A percentile compares a stretch with the other conserved stretches of the same genome.
These are phyloP conservation scores for Sphaerophoria rueppellii DNA, from an alignment of 2,888 invertebrate genomes.

Conservation along the genomic window DNA sequence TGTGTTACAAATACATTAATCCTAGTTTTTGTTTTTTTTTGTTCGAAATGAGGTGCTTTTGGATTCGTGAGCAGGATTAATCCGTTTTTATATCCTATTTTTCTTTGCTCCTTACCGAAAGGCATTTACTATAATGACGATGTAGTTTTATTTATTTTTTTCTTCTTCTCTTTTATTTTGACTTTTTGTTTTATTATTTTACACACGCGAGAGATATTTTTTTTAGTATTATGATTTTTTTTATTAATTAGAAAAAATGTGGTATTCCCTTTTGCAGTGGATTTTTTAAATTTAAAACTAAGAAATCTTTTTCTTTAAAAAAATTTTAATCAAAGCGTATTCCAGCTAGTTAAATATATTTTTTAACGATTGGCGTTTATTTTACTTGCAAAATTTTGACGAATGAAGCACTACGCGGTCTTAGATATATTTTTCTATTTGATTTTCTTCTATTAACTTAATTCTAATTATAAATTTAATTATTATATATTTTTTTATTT, in stretches of 20 bases:
- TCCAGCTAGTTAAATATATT: constrained; percentile 20
- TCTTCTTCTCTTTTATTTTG: constrained; percentile 10
- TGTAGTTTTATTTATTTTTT: constrained; percentile 14
- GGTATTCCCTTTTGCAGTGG: constrained; percentile 38
- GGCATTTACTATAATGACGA: constrained; percentile 25
- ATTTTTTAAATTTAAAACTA: constrained; percentile 16
- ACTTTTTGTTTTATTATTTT: constrained; percentile 32
- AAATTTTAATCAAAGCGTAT: constrained; percentile 36
- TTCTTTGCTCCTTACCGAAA: constrained; percentile 24
- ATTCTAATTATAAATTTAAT: constrained; percentile 32
- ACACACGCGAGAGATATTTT: constrained; percentile 49
- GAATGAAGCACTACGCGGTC: constrained; percentile 56
- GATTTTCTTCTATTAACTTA: constrained; percentile 15
- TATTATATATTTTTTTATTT: constrained; percentile 24
- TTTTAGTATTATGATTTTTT: constrained; percentile 21
- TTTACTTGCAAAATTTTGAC: not conserved
- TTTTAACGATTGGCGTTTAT: constrained; percentile 50
- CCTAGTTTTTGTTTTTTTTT: constrained; percentile 36
- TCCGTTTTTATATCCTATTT: constrained; percentile 43
- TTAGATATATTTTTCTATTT: constrained; percentile 1
- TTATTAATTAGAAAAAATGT: constrained; percentile 32
- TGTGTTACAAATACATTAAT: constrained; percentile 45
- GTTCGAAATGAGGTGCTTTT: constrained; percentile 30
- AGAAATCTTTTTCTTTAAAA: constrained; percentile 2
- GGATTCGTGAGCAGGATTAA: constrained; percentile 41